A percentile compares a stretch with the other conserved stretches of the same genome.
Conservation (phyloP, 2,888 invertebrate genomes). For the Athalia cordata region DNA sequence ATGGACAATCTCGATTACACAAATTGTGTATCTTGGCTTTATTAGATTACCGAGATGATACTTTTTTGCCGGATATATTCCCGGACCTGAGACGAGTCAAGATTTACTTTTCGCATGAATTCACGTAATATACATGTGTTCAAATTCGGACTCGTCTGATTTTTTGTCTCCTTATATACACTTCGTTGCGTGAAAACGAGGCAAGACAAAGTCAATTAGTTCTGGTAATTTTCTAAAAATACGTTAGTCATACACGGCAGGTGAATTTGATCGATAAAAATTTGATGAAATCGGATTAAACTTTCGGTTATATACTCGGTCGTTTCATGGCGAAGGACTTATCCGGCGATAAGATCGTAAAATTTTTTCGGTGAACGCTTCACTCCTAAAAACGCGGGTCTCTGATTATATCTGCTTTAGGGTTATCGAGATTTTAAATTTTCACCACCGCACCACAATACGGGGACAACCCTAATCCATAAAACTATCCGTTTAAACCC, state of each 20-base stretch:
- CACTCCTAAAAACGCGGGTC: constrained; percentile 29
- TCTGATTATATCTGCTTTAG: constrained; percentile 37
- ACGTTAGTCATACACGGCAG: background rate
- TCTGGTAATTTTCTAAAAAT: background rate
- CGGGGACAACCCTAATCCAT: background rate
- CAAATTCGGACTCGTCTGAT: background rate
- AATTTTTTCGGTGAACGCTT: constrained; percentile 9
- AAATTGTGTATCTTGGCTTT: constrained; percentile 21
- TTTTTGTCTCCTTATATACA: background rate
- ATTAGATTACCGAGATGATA: constrained; percentile 25
- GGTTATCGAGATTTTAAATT: constrained; percentile 33
- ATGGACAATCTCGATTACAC: constrained; percentile 26
- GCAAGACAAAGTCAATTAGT: background rate
- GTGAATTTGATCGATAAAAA: constrained; percentile 22
- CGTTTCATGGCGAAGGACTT: background rate
- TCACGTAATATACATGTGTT: background rate
- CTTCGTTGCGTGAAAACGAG: background rate
- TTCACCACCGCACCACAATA: background rate
- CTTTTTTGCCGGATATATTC: constrained; percentile 10
- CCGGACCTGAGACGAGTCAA: background rate
- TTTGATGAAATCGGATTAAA: constrained; percentile 11
- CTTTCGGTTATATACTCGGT: background rate
- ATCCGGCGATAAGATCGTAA: constrained; percentile 17
- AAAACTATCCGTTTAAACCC: constrained; percentile 2
- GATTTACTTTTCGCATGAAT: constrained; percentile 29